These are phyloP conservation scores for Microcebus tavaratra DNA, from an alignment of 2,113 vertebrate genomes.

Conservation along the genomic window DNA sequence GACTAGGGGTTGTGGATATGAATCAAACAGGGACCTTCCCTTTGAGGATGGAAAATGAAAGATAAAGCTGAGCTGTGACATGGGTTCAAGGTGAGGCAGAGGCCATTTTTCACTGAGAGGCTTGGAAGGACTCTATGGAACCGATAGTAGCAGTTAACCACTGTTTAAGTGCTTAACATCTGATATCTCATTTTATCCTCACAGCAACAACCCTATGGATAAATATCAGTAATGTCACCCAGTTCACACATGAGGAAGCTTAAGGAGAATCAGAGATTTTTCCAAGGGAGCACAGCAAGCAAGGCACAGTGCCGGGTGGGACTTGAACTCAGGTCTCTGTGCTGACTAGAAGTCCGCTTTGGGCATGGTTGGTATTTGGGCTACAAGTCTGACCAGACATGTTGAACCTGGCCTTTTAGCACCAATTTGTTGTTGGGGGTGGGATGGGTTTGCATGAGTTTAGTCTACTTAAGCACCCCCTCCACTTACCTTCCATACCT, in stretches of 20 bases:
- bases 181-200: not conserved
- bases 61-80: not conserved
- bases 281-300: not conserved
- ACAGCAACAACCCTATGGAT: no score
- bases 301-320: not conserved
- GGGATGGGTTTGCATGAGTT: not conserved
- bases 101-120: not conserved
- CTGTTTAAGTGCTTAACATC: not conserved
- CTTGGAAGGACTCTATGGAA: not conserved
- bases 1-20: not conserved
- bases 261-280: not conserved
- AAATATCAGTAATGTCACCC: not conserved
- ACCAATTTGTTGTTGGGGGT: not conserved
- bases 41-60: not conserved
- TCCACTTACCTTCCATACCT: not conserved
- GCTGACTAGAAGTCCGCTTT: not conserved
- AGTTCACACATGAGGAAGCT: not conserved
- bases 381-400: not conserved
- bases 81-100: not conserved
- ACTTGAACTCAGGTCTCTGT: not conserved
- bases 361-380: not conserved
- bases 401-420: not conserved
- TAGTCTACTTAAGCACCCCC: not conserved
- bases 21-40: not conserved
- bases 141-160: not conserved